Percentiles rank a stretch among this genome's conserved stretches.
Conservation (phyloP, 2,113 vertebrate species). For the Siphamia tubifer region DNA sequence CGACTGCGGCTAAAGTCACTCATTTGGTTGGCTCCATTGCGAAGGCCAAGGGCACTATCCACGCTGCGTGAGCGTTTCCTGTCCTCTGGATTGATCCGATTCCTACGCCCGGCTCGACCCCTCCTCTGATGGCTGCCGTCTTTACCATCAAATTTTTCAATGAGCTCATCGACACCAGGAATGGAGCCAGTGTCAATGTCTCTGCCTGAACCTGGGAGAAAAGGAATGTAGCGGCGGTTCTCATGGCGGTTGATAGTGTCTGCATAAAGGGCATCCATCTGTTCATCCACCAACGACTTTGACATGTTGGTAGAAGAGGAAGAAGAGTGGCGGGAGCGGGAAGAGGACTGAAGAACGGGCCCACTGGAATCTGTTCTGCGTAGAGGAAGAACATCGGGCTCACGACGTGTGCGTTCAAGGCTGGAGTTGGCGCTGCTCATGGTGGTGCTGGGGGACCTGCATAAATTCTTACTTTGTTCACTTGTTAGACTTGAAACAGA, state of each 20-base stretch:
- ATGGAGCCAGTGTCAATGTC: constrained; percentile 94
- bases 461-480: constrained; percentile 45
- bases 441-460: constrained; percentile 50
- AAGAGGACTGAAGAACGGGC: constrained; percentile 77
- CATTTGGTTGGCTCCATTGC: constrained; percentile 69
- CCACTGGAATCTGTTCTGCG: constrained; percentile 87
- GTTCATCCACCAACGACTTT: constrained; percentile 82
- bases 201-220: constrained; percentile 90
- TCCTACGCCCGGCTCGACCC: constrained; percentile 87
- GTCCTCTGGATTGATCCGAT: constrained; percentile 89
- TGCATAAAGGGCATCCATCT: constrained; percentile 86
- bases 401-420: constrained; percentile 72
- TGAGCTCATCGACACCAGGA: constrained; percentile 90
- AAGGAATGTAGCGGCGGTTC: constrained; percentile 95
- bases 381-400: constrained; percentile 91
- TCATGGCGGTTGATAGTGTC: constrained; percentile 93
- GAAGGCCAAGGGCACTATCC: constrained; percentile 84
- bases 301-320: constrained; percentile 77
- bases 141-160: constrained; percentile 91
- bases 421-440: constrained; percentile 74
- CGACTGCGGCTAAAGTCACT: constrained; percentile 75
- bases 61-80: constrained; percentile 90
- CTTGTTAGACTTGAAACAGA: constrained; percentile 33
- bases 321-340: constrained; percentile 83
- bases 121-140: constrained; percentile 82